Evolutionary conservation across 1,140 invertebrate genomes (phyloP), one percentile per base, ranked within the genome.

Genomic region (Protaetia brevitarsis): DNA sequence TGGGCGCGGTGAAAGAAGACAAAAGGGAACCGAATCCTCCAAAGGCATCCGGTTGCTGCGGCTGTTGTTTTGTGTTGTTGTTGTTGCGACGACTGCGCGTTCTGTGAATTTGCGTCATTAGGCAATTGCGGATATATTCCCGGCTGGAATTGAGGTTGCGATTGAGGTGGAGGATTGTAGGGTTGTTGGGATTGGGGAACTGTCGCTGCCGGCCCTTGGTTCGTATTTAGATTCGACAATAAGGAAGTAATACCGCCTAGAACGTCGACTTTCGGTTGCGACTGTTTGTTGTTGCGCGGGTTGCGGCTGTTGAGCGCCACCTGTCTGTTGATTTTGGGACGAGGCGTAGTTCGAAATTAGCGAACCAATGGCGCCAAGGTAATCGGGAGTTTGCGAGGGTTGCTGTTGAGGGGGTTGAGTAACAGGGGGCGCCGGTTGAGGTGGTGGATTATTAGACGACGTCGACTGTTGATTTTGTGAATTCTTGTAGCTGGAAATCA

Each of bases 401-500:
- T 59, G 57, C 57, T 59, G 57, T 8, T 59, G 57, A 23, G 21
- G 41, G 8, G 41, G 19, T 23, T 51, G 41, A n/a, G n/a, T n/a
- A n/a, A n/a, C n/a, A n/a, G n/a, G n/a, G n/a, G n/a, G n/a, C 5
- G 31, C 1, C 21, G 16, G 5, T 23, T 51, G 41, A 23, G 6
- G 16, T 13, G 16, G 27, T 3, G 57, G 57, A 29, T 59, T 26
- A 10, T 26, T n/a, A n/a, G 26, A 19, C 30, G 30, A 5, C 37
- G 41, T 41, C 30, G 26, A 13, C 26, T 59, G 57, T 59, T 59
- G 57, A 59, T 28, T 59, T 29, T 59, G 57, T 4, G 57, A 59
- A n/a, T 26, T 27, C 4, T 73, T 71, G 21, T 75, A 71, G 23
- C 68, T 69, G 30, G 63, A 37, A 34, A 76, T 66, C 27, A 76